These are phyloP conservation scores for Pseudomyrmex sp. DNA, from an alignment of 1,140 invertebrate species.

Conservation along the genomic window DNA sequence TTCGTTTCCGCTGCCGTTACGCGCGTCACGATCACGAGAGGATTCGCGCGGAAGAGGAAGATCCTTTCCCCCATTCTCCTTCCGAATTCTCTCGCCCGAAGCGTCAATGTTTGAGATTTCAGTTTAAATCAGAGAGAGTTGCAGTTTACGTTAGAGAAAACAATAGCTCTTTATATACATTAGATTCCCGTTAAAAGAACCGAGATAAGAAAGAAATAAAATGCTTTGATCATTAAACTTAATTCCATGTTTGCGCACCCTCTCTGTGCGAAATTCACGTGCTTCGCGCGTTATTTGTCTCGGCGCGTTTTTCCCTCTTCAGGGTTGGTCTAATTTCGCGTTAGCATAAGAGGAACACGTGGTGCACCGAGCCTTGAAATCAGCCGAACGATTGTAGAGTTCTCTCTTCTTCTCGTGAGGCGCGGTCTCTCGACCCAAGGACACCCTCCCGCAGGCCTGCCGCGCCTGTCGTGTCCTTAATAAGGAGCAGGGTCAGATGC, in stretches of 20 bases:
- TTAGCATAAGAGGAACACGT: slow-evolving; percentile 31
- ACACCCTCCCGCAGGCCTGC: neutral
- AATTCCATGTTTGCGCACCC: neutral
- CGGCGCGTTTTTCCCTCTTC: neutral
- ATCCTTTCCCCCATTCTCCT: neutral
- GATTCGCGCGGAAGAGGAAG: neutral
- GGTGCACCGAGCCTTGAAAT: slow-evolving; percentile 46
- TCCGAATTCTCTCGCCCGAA: neutral
- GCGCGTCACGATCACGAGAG: neutral
- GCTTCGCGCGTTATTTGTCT: slow-evolving; percentile 14
- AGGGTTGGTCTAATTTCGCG: neutral
- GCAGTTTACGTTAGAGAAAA: too few species aligned
- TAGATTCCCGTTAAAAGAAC: too few species aligned
- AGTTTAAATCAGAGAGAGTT: too few species aligned
- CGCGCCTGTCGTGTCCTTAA: slow-evolving; percentile 30
- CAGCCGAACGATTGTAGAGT: neutral
- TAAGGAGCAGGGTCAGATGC: slow-evolving; percentile 54
- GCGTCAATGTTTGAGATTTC: neutral
- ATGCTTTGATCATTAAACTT: too few species aligned
- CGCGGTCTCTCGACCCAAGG: slow-evolving; percentile 47
- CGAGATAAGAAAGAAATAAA: too few species aligned
- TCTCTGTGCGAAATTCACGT: slow-evolving; percentile 9
- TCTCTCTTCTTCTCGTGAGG: neutral
- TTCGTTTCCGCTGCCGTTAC: slow-evolving; percentile 51
- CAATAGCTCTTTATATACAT: too few species aligned